These are phyloP conservation scores for Aporrectodea caliginosa DNA, from an alignment of 1,140 invertebrate species.

Conservation along the genomic window DNA sequence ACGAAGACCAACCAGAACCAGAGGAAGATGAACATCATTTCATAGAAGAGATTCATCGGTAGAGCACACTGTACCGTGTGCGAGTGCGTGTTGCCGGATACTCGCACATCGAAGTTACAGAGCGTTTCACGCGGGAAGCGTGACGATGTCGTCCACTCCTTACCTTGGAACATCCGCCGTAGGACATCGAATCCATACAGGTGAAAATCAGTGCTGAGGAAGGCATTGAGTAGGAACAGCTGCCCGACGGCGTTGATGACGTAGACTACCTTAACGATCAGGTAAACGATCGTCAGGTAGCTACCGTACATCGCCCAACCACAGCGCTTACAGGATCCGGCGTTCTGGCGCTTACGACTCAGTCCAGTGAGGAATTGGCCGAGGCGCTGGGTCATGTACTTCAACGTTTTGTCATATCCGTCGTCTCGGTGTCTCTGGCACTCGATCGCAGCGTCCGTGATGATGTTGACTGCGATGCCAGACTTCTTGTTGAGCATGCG, in stretches of 20 bases:
- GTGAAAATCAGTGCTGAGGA: constrained; percentile 58
- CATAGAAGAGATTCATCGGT: constrained; percentile 60
- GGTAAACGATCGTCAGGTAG: constrained; percentile 57
- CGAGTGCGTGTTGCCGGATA: constrained; percentile 40
- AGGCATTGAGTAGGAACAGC: constrained; percentile 59
- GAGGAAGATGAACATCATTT: constrained; percentile 57
- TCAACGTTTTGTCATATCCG: constrained; percentile 50
- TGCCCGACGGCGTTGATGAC: constrained; percentile 59
- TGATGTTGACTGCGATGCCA: constrained; percentile 37
- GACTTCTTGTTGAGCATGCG: constrained; percentile 55
- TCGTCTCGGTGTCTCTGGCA: constrained; percentile 33
- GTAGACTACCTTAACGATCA: constrained; percentile 59
- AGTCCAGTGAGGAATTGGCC: constrained; percentile 50
- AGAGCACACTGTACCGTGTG: constrained; percentile 58
- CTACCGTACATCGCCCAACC: constrained; percentile 48
- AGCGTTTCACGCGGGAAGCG: constrained; percentile 17
- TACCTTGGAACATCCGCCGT: constrained; percentile 37
- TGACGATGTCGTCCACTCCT: constrained; percentile 29
- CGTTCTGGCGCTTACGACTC: constrained; percentile 46
- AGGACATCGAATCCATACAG: constrained; percentile 58
- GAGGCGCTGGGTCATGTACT: constrained; percentile 52
- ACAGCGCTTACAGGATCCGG: neutral
- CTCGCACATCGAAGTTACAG: constrained; percentile 16
- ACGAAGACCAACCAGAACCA: constrained; percentile 47
- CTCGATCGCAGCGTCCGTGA: constrained; percentile 32